phyloP scores from a whole-genome alignment of 2,888 invertebrate species.

The Metallyticus violacea region DNA sequence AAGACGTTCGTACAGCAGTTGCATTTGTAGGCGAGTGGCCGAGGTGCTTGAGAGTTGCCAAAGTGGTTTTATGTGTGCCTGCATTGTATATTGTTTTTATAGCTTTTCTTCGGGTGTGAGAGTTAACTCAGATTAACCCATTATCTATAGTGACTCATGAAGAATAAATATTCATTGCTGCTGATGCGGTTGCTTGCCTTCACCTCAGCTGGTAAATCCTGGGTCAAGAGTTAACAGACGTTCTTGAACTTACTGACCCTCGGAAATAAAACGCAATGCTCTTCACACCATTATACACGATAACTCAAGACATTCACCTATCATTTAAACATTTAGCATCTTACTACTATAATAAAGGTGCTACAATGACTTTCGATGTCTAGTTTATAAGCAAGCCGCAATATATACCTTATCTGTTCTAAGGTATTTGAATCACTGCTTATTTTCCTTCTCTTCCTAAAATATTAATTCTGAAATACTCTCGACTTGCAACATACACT shows the following conservation, averaged over 20 bases:
- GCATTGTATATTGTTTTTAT: background rate
- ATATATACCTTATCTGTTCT: too few relatives aligned
- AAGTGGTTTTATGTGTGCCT: background rate
- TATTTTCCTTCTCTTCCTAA: too few relatives aligned
- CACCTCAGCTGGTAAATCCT: background rate
- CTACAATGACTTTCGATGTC: too few relatives aligned
- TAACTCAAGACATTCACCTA: background rate
- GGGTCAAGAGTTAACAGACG: background rate
- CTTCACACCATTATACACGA: background rate
- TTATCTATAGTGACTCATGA: background rate
- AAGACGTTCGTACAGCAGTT: background rate
- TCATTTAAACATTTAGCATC: too few relatives aligned
- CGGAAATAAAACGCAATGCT: background rate
- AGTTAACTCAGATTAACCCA: background rate
- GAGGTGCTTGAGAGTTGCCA: background rate
- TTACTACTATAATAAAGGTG: too few relatives aligned
- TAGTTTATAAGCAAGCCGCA: too few relatives aligned
- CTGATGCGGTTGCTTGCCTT: background rate
- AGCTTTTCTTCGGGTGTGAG: background rate
- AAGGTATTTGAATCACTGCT: too few relatives aligned
- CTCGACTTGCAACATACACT: too few relatives aligned
- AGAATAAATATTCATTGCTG: background rate
- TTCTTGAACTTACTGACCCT: background rate
- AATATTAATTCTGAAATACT: too few relatives aligned
- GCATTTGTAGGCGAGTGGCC: background rate